Percentiles rank a stretch among this genome's conserved stretches.
Evolutionary conservation across 2,888 invertebrate species (phyloP).

Genomic region (Diachrysia chrysitis): DNA sequence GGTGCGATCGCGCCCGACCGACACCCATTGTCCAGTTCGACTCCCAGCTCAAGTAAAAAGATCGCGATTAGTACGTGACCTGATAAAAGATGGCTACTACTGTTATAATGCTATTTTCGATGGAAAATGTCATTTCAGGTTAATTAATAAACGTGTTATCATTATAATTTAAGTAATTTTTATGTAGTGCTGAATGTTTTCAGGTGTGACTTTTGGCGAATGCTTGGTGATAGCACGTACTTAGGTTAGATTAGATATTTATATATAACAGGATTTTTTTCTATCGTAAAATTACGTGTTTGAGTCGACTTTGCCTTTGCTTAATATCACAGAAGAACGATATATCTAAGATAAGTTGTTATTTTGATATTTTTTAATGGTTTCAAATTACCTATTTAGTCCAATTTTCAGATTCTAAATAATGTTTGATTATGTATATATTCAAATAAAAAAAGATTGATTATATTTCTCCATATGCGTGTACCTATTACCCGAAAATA

Average conservation of each 20-base stretch:
- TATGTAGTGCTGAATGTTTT: conserved; percentile 5
- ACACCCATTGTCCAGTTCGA: conserved; percentile 74
- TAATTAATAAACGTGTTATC: conserved; percentile 55
- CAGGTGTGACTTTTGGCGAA: conserved; percentile 18
- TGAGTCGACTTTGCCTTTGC: no score
- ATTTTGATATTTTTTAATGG: no score
- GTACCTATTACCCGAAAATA: no score
- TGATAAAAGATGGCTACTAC: conserved; percentile 58
- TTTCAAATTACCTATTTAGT: no score
- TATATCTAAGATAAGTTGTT: no score
- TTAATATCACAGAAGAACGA: no score
- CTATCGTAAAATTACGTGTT: no score
- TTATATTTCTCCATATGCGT: no score
- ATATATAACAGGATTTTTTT: no score
- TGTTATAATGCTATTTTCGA: conserved; percentile 41
- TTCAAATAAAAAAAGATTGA: no score
- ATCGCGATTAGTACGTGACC: conserved; percentile 70
- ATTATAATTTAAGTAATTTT: conserved; percentile 42
- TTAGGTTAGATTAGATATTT: not conserved
- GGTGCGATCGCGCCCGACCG: conserved; percentile 61
- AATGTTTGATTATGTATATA: no score
- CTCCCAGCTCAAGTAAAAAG: conserved; percentile 64
- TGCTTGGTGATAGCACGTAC: conserved; percentile 26
- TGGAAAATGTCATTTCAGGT: conserved; percentile 57
- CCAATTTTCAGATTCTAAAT: no score